A percentile compares a stretch with the other conserved stretches of the same genome.
phyloP scores from a whole-genome alignment of 2,113 vertebrate species.

The Gopherus flavomarginatus region DNA sequence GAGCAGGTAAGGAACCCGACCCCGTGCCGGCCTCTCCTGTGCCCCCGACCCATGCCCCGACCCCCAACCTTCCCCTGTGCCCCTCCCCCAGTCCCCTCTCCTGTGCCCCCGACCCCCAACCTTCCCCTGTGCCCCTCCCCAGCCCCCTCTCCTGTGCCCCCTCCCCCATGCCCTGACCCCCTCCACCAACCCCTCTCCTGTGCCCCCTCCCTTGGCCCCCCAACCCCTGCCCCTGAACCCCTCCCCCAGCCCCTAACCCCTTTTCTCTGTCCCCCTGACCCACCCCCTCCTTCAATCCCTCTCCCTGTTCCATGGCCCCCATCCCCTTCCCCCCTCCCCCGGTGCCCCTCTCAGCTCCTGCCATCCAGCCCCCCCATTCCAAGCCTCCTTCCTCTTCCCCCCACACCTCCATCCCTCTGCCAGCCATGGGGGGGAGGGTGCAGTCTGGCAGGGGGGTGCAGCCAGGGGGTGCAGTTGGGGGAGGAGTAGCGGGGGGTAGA shows the following conservation, averaged over 20 bases:
- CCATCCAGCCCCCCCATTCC: neutral
- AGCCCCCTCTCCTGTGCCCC: neutral
- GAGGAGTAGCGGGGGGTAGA: too few relatives aligned
- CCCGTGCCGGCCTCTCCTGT: neutral
- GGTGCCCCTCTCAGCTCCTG: too few relatives aligned
- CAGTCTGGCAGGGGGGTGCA: too few relatives aligned
- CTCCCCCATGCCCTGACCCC: neutral
- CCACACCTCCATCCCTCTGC: too few relatives aligned
- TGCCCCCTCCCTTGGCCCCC: neutral
- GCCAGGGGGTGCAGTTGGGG: too few relatives aligned
- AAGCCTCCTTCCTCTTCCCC: too few relatives aligned
- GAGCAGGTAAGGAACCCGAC: neutral
- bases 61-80: neutral
- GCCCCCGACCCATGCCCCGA: neutral
- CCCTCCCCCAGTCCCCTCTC: neutral
- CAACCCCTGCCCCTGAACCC: slow-evolving; percentile 69
- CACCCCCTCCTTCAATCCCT: neutral
- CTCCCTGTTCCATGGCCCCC: neutral
- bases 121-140: neutral
- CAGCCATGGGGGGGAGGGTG: too few relatives aligned
- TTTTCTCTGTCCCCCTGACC: too few relatives aligned
- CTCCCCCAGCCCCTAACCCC: neutral
- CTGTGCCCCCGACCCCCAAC: neutral
- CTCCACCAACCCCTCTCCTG: neutral
- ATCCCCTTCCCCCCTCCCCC: too few relatives aligned